phyloP scores from a whole-genome alignment of 2,113 vertebrate genomes.

The Oreocharis arfaki region DNA sequence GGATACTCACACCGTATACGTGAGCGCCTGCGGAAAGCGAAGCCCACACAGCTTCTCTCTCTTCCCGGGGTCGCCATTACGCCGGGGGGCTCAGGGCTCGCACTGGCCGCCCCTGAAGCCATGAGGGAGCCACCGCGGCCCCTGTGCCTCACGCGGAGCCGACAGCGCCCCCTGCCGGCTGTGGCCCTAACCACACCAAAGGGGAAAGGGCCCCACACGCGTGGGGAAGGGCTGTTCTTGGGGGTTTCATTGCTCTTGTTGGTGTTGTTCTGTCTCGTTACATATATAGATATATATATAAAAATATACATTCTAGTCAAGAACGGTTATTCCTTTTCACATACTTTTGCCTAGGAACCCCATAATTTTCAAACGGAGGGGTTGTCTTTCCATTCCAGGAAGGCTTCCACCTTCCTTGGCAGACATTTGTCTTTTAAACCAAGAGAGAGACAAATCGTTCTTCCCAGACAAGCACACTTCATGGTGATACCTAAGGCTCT shows the following conservation, averaged over 20 bases:
- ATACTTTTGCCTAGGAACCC: not conserved
- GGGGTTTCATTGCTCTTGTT: too few relatives aligned
- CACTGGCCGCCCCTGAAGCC: accelerated
- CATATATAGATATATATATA: too few relatives aligned
- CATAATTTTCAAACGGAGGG: not conserved
- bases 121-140: not conserved
- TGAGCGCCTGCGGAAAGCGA: not conserved
- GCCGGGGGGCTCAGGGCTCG: not conserved
- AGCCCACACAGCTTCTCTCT: too few relatives aligned
- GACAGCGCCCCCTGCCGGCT: not conserved
- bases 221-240: accelerated
- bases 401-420: not conserved
- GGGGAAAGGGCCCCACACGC: accelerated
- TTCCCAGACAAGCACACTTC: not conserved
- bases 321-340: not conserved
- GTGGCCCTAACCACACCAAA: accelerated
- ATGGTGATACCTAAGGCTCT: not conserved
- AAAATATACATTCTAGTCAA: too few relatives aligned
- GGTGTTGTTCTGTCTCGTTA: not conserved
- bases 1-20: too few relatives aligned
- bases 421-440: not conserved
- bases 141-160: not conserved
- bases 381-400: not conserved
- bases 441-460: not conserved
- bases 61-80: accelerated